These are phyloP conservation scores for Deroplatys truncata DNA, from an alignment of 2,888 invertebrate genomes.

Conservation along the genomic window DNA sequence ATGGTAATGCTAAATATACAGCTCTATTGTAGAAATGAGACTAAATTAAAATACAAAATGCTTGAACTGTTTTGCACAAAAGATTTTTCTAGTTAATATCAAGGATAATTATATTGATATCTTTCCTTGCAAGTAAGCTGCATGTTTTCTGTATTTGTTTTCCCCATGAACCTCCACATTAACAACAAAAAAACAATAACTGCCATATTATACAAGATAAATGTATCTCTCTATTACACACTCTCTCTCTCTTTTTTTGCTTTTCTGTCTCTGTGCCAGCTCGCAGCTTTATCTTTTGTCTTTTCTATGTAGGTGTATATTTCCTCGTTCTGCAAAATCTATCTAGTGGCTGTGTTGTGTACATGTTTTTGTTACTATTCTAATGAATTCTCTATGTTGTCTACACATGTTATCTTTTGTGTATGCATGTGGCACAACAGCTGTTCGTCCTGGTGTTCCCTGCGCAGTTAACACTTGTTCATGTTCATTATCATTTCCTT, in stretches of 20 bases:
- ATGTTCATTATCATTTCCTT: not conserved
- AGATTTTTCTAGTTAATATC: not conserved
- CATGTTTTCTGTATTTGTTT: not conserved
- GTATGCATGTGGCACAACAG: not conserved
- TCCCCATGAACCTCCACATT: not conserved
- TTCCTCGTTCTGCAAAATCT: slow-evolving; percentile 5
- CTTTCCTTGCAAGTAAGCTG: not conserved
- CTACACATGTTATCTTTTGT: not conserved
- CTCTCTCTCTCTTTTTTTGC: slow-evolving; percentile 15
- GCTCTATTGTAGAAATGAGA: not conserved
- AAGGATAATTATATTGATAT: not conserved
- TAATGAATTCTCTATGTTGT: not conserved
- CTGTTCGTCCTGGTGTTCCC: not conserved
- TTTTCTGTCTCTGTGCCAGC: slow-evolving; percentile 26
- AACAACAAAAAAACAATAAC: not conserved
- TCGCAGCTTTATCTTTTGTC: slow-evolving; percentile 22
- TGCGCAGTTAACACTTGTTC: not conserved
- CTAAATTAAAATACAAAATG: not conserved
- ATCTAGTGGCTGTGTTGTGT: slow-evolving; percentile 28
- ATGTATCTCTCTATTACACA: slow-evolving; percentile 14
- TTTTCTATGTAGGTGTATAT: slow-evolving; percentile 27
- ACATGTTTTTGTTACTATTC: slow-evolving; percentile 1
- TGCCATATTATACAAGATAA: not conserved
- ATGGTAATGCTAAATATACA: no score
- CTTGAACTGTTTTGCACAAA: not conserved